Evolutionary conservation across 1,140 invertebrate genomes (phyloP).

Genomic region (Diprion similis): DNA sequence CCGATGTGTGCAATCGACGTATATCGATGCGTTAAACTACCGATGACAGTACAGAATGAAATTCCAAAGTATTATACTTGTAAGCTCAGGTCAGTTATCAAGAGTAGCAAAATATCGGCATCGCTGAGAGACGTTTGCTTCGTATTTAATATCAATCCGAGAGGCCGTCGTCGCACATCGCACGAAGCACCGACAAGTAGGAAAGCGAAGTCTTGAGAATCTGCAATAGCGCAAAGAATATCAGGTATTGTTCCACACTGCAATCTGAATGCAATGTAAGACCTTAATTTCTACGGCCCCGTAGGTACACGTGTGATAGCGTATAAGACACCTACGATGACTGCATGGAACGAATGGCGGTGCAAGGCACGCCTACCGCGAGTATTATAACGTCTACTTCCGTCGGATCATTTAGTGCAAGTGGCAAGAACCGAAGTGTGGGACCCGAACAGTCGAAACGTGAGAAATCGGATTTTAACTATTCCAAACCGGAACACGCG

Average conservation of each 20-base stretch:
- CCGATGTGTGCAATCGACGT: no score
- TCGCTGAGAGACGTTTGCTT: no score
- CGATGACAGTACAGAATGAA: no score
- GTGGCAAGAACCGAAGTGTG: neutral
- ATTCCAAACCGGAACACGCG: neutral
- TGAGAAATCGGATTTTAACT: slow-evolving; percentile 2
- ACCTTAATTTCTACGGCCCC: slow-evolving; percentile 1
- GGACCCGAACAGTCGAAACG: neutral
- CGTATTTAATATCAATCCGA: neutral
- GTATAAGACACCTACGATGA: neutral
- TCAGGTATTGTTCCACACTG: neutral
- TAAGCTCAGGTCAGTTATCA: no score
- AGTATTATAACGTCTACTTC: slow-evolving; percentile 2
- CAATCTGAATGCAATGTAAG: neutral
- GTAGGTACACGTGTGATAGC: neutral
- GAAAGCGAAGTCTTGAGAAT: slow-evolving; percentile 5
- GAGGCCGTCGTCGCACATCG: neutral
- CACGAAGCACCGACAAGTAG: neutral
- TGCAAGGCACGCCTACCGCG: slow-evolving; percentile 3
- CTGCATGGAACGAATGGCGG: neutral
- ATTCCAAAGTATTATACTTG: no score
- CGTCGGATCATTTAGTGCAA: neutral
- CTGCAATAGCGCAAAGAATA: neutral
- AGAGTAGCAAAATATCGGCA: no score
- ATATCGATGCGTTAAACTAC: no score